Evolutionary conservation across 2,113 vertebrate genomes (phyloP), one percentile per base, ranked within the genome.

Genomic region (Centropristis striata): DNA sequence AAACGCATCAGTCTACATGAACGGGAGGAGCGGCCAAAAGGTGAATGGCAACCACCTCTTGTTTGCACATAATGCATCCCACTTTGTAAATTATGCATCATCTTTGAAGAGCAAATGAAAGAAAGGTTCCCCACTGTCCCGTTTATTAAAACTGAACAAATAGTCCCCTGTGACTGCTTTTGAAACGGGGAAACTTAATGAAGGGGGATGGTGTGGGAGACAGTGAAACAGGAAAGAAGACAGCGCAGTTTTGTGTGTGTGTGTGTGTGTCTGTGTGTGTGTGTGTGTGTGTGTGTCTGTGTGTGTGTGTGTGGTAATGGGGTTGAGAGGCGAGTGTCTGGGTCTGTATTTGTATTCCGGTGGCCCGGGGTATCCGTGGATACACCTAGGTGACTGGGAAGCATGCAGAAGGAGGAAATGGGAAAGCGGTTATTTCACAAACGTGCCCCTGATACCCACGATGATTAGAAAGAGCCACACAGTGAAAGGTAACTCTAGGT

Each of bases 361-460:
- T 94, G 13, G 88, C 86, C 92, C 86, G 77, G 84, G 90, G 97
- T 98, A 92, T 96, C 95, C 97, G 87, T 98, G 97, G 97, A 96
- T 96, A 97, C 97, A 81, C 89, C 86, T 87, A 95, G 94, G 96
- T 96, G 95, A 96, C 95, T 96, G 96, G 93, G 92, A 95, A 96
- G 92, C 96, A 96, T 96, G 94, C 95, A 84, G 87, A 80, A 87
- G 95, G 92, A 95, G 96, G 95, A 96, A 95, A 93, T 90, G 81
- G 91, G 90, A 81, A 87, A 92, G 90, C 78, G 78, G 83, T 89
- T 86, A 92, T 94, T 94, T 86, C 75, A 86, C 67, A 90, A 81
- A 71, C 91, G 75, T 92, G 94, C 90, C 87, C 89, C 94, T 8
- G 10, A 90, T 93, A 91, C 88, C 93, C 91, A 72, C 88, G 83